phyloP scores from a whole-genome alignment of 2,113 vertebrate species.

The Misgurnus mizolepis region DNA sequence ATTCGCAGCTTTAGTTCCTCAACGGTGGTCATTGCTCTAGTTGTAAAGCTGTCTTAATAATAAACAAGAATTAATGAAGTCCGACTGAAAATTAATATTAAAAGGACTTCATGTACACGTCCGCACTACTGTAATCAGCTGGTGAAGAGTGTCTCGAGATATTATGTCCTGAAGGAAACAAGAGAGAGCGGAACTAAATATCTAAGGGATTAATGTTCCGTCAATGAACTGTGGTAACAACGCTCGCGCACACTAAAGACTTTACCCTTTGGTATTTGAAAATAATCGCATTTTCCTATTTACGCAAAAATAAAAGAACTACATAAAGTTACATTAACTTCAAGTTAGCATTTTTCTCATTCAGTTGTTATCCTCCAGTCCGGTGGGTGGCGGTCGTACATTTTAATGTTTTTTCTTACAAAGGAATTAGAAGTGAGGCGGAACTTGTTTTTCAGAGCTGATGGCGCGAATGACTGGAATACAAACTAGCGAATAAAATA shows the following conservation, averaged over 20 bases:
- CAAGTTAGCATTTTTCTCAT: not conserved
- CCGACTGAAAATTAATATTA: not conserved
- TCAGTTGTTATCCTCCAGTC: not conserved
- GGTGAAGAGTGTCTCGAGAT: slow-evolving; percentile 56
- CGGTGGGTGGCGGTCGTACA: slow-evolving; percentile 1
- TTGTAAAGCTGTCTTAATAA: not conserved
- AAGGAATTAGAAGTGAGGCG: not conserved
- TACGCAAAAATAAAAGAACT: not conserved
- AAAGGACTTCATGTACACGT: slow-evolving; percentile 66
- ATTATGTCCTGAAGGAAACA: slow-evolving; percentile 61
- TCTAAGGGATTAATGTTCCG: not conserved
- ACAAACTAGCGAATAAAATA: not conserved
- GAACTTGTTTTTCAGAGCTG: not conserved
- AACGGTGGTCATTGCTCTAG: slow-evolving; percentile 68
- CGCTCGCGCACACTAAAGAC: too few species aligned
- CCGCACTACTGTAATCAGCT: slow-evolving; percentile 59
- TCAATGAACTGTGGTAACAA: too few species aligned
- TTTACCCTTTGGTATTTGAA: not conserved
- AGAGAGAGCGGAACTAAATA: not conserved
- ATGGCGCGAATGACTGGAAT: slow-evolving; percentile 14
- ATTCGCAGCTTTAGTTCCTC: slow-evolving; percentile 81
- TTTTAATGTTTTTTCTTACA: not conserved
- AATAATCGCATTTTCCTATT: not conserved
- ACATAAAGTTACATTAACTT: too few species aligned
- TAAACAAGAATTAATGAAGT: not conserved